Conservation (phyloP, 2,797 vertebrate genomes). For the Anguilla marmorata region DNA sequence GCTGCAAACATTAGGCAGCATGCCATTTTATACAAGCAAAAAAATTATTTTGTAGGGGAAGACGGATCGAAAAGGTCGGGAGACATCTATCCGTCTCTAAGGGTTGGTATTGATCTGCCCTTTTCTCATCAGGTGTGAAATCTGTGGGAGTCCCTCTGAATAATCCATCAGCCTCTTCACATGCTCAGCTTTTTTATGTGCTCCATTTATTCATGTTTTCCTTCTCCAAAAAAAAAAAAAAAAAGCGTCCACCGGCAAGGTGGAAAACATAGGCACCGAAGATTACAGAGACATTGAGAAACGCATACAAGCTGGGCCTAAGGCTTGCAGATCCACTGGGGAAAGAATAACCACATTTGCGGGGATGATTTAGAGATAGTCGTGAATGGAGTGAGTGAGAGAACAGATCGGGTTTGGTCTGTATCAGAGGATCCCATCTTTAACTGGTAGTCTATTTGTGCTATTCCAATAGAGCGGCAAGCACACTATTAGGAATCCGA, state of each 20-base stretch:
- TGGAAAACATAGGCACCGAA: not conserved
- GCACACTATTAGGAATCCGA: not conserved
- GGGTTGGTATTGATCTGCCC: conserved; percentile 68
- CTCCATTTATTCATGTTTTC: not conserved
- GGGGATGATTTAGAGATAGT: not conserved
- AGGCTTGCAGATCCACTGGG: not conserved
- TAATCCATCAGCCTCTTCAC: conserved; percentile 41
- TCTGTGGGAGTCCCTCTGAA: conserved; percentile 44
- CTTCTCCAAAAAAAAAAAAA: not conserved
- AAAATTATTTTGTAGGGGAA: not conserved
- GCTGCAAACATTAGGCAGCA: conserved; percentile 12
- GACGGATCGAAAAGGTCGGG: conserved; percentile 60
- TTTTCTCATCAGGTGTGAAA: conserved; percentile 60
- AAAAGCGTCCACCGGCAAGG: not conserved
- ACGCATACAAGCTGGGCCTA: not conserved
- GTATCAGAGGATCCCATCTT: not conserved
- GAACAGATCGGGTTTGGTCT: not conserved
- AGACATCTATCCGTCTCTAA: conserved; percentile 57
- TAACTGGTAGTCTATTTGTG: not conserved
- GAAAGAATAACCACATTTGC: not conserved
- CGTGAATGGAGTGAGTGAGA: not conserved
- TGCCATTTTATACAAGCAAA: conserved; percentile 13
- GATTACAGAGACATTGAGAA: not conserved
- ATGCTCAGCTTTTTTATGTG: conserved; percentile 34
- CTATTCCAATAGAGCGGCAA: not conserved